Conservation (phyloP, 1,140 invertebrate species). For the Pectinophora gossypiella region DNA sequence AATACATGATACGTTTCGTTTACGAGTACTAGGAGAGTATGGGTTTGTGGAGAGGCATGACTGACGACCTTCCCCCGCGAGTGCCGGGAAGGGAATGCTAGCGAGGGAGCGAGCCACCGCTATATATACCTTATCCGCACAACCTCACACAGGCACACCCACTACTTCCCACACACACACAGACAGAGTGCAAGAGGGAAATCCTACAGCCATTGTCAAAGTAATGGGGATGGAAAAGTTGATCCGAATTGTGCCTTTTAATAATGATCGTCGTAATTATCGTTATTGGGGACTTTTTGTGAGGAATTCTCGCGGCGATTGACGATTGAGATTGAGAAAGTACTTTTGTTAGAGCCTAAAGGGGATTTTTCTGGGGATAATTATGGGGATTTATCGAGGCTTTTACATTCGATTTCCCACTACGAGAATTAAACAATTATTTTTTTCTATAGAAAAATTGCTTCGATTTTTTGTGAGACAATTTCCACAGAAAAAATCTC, state of each 20-base stretch:
- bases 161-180: conserved; percentile 31
- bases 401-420: no score
- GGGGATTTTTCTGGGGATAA: no score
- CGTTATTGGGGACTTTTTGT: conserved; percentile 30
- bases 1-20: conserved; percentile 70
- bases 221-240: conserved; percentile 65
- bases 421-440: no score
- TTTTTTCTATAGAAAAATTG: no score
- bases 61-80: conserved; percentile 40
- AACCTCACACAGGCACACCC: background rate
- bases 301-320: background rate
- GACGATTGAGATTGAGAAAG: no score
- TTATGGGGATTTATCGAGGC: no score
- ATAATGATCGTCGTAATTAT: conserved; percentile 61
- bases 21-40: conserved; percentile 41
- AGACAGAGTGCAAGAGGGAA: conserved; percentile 56
- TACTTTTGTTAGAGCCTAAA: no score
- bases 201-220: conserved; percentile 60
- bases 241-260: conserved; percentile 57
- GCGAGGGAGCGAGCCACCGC: conserved; percentile 12
- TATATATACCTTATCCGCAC: conserved; percentile 41
- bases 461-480: no score
- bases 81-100: conserved; percentile 48
- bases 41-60: conserved; percentile 18
- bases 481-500: no score